Conservation (phyloP, 2,888 invertebrate genomes). For the Eledone cirrhosa region DNA sequence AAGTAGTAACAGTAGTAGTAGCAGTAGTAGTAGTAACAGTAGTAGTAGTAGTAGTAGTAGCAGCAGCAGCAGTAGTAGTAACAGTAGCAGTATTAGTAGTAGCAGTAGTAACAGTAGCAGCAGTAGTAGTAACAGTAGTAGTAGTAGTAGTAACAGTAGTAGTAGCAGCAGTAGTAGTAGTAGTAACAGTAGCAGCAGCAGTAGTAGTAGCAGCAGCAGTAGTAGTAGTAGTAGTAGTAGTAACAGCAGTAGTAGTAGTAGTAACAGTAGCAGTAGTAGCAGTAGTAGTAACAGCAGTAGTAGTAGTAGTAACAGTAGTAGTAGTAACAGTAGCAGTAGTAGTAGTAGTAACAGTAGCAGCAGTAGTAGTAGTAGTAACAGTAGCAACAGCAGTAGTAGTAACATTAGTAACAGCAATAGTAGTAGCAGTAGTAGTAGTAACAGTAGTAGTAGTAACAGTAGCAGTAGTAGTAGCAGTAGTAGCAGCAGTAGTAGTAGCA, state of each 20-base stretch:
- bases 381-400: too few relatives aligned
- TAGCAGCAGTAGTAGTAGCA: too few relatives aligned
- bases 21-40: constrained; percentile 31
- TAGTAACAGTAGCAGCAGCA: constrained; percentile 26
- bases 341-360: constrained; percentile 18
- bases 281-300: constrained; percentile 29
- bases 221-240: constrained; percentile 31
- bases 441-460: too few relatives aligned
- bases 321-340: constrained; percentile 21
- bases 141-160: constrained; percentile 34
- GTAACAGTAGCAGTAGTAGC: constrained; percentile 31
- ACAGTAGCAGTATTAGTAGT: too few relatives aligned
- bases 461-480: too few relatives aligned
- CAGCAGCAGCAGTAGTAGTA: constrained; percentile 29
- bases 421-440: too few relatives aligned
- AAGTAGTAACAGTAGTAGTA: not conserved
- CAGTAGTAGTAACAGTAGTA: constrained; percentile 32
- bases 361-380: too few relatives aligned
- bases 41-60: constrained; percentile 22
- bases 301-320: constrained; percentile 30
- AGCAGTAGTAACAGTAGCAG: not conserved
- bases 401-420: too few relatives aligned
- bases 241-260: constrained; percentile 32
- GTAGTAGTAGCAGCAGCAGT: constrained; percentile 23
- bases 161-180: constrained; percentile 34